phyloP scores from a whole-genome alignment of 1,140 invertebrate genomes.

The Drosophila lacertosa region DNA sequence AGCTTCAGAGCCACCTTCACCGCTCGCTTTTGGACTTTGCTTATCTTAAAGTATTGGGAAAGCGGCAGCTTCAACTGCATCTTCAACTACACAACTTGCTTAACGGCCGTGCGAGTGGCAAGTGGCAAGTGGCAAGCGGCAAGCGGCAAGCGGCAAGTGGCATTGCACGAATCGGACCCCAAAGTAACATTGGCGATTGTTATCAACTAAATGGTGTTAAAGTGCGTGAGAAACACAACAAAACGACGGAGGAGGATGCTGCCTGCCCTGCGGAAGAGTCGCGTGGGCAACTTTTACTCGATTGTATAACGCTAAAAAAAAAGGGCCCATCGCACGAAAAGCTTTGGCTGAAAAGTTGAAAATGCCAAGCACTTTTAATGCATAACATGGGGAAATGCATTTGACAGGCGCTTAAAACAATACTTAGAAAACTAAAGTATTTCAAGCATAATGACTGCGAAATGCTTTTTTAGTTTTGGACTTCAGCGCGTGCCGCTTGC shows the following conservation, averaged over 20 bases:
- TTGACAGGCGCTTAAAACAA: conserved; percentile 35
- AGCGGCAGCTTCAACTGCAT: conserved; percentile 37
- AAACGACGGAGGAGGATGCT: conserved; percentile 36
- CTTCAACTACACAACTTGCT: conserved; percentile 34
- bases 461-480: conserved; percentile 53
- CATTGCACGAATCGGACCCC: conserved; percentile 55
- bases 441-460: conserved; percentile 39
- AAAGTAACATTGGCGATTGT: conserved; percentile 59
- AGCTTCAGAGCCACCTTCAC: conserved; percentile 58
- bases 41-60: conserved; percentile 68
- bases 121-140: too few relatives aligned
- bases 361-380: conserved; percentile 25
- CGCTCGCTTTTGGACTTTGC: conserved; percentile 71
- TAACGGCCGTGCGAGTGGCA: too few relatives aligned
- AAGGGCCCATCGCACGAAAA: conserved; percentile 24
- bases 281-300: conserved; percentile 62
- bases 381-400: conserved; percentile 45
- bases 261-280: conserved; percentile 12
- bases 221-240: conserved; percentile 75
- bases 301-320: conserved; percentile 68
- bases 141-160: conserved; percentile 78
- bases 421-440: conserved; percentile 35
- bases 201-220: conserved; percentile 82
- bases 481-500: conserved; percentile 66
- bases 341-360: neutral